A percentile compares a stretch with the other conserved stretches of the same genome.
Conservation (phyloP, 2,113 vertebrate genomes). For the Rhinoptilus africanus region DNA sequence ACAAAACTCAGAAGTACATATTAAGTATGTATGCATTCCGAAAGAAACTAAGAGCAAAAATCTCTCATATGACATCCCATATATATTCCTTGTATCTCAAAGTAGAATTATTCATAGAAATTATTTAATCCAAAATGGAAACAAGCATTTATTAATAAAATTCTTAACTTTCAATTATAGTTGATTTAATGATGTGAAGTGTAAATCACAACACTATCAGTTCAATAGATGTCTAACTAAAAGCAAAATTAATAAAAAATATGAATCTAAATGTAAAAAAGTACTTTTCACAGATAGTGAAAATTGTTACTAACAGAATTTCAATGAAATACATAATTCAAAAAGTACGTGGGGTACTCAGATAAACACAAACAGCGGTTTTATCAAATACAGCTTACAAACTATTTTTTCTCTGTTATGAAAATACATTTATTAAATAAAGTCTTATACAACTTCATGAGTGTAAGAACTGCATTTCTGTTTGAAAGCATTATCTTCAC, state of each 20-base stretch:
- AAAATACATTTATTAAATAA: not conserved
- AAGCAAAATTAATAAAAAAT: not conserved
- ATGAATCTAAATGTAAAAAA: not conserved
- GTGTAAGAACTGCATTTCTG: not conserved
- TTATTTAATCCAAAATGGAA: not conserved
- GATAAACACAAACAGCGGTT: constrained; percentile 5
- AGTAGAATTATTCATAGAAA: not conserved
- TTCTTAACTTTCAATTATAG: not conserved
- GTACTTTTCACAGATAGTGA: not conserved
- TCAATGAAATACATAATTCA: not conserved
- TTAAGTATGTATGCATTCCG: not conserved
- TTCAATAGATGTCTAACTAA: not conserved
- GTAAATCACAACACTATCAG: not conserved
- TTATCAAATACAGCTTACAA: constrained; percentile 3
- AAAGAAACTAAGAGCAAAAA: not conserved
- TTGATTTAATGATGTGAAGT: not conserved
- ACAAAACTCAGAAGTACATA: not conserved
- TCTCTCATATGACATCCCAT: not conserved
- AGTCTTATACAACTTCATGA: not conserved
- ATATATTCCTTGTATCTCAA: not conserved
- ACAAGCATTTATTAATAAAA: not conserved
- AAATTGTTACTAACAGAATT: not conserved
- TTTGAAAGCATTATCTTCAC: not conserved
- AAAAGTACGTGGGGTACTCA: not conserved
- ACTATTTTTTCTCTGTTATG: not conserved